Evolutionary conservation across 2,888 invertebrate species (phyloP), one percentile per base, ranked within the genome.

Genomic region (Caenorhabditis sp.): DNA sequence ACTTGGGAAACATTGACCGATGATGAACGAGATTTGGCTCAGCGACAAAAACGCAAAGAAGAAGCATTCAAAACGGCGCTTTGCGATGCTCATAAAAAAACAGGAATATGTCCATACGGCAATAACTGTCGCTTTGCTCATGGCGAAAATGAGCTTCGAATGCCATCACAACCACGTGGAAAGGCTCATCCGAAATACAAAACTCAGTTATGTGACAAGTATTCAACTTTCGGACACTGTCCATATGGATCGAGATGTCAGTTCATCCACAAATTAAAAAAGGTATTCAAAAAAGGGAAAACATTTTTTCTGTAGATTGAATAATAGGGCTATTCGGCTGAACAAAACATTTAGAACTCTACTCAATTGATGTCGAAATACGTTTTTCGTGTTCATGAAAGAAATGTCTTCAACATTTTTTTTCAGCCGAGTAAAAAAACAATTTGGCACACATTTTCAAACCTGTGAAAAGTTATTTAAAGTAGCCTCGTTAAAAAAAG

Each of bases 41-140:
- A 73, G 27, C 67, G 79, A 10, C 68, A 66, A 51, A 75, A 77
- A 50, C 58, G 79, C 50, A 77, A 81, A 65, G 81, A 80, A 54
- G 79, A 81, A 57, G 81, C 86, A 5, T 86, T 79, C 79, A 86
- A 86, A 67, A 86, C 86, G n/a, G 86, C 85, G 6, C 79, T 86
- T 71, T 86, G 86, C 60, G 85, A 86, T 60, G 83, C 84, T 26
- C 86, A 73, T 73, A 71, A 81, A 26, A 75, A 81, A 43, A 60
- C 71, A 1, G 76, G 73, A n/a, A 53, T 63, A 17, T 85, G 85
- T 59, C 69, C 80, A 24, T 85, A 86, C 66, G 85, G 83, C 23
- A 77, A 81, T 24, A 62, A 79, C 17, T 85, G 85, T 60, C 70
- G 83, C 23, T 85, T 85, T 65, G 85, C 85, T 6, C 85, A 85